phyloP scores from a whole-genome alignment of 2,888 invertebrate species.

The Chelonus formosanus region DNA sequence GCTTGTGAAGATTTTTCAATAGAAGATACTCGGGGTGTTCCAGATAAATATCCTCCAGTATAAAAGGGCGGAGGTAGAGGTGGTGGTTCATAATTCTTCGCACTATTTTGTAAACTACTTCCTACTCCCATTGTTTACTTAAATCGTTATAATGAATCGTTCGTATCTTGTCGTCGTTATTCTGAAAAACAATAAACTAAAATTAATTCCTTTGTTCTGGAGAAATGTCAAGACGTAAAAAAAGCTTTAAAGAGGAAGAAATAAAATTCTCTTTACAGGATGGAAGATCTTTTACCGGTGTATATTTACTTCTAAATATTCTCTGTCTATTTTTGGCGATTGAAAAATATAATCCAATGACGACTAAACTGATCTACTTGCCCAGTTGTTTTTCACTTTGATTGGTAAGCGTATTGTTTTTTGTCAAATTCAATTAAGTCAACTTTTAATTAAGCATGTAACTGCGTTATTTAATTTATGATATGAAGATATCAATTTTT shows the following conservation, averaged over 20 bases:
- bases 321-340: slow-evolving; percentile 38
- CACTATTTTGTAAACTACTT: slow-evolving; percentile 46
- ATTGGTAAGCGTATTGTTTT: slow-evolving; percentile 36
- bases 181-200: not conserved
- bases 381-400: slow-evolving; percentile 32
- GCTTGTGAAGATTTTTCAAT: slow-evolving; percentile 38
- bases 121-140: slow-evolving; percentile 51
- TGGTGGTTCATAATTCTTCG: slow-evolving; percentile 45
- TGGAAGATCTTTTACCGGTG: not conserved
- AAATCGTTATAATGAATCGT: slow-evolving; percentile 30
- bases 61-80: slow-evolving; percentile 49
- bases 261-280: too few relatives aligned
- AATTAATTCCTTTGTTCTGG: too few relatives aligned
- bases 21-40: slow-evolving; percentile 38
- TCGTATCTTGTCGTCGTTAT: slow-evolving; percentile 12
- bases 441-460: not conserved
- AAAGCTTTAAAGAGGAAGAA: too few relatives aligned
- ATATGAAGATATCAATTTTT: not conserved
- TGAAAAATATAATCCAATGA: slow-evolving; percentile 22
- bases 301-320: slow-evolving; percentile 1
- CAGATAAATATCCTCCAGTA: slow-evolving; percentile 38
- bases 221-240: not conserved
- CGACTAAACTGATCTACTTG: slow-evolving; percentile 36
- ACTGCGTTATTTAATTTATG: too few relatives aligned
- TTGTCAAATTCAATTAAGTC: slow-evolving; percentile 19